Evolutionary conservation across 2,888 invertebrate species (phyloP), one percentile per base, ranked within the genome.

Genomic region (Mimumesa dahlbomi): DNA sequence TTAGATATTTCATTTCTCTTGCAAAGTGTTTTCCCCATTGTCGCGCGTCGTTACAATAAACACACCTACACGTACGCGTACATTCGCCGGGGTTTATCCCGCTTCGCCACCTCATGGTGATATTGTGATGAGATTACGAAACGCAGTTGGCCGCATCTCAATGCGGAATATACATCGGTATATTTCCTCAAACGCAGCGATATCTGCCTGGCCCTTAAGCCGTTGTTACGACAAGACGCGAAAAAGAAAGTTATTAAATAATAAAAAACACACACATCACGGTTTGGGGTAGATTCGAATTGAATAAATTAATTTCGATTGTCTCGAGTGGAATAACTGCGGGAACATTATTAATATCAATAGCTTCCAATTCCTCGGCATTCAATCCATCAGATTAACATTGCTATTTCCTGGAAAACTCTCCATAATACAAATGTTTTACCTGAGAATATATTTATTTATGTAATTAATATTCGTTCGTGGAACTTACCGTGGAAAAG

Each of bases 121-220:
- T 90, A 91, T 91, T 91, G 90, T 93, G 93, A 94, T 93, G 93
- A 91, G 94, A 93, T 94, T 94, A 94, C 91, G 85, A 89, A 91
- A 90, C 91, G 92, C 93, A 93, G 91, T 91, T 93, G 92, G 91
- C 89, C 92, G 92, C 91, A 82, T 90, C 90, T 90, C 91, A 92
- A 93, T 93, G 89, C 88, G 75, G 73, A 76, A 82, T 81, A 71
- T 76, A 77, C 68, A 75, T 76, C 58, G 73, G 54, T 66, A 70
- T 83, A 82, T 81, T 83, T 75, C 79, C 82, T 77, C 73, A 72
- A 71, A 75, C 69, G 49, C 74, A 63, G 54, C 70, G 63, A 54
- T 66, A 68, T 59, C 57, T 65, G 63, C 25, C 46, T 63, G 54
- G 58, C 57, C 59, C 66, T 77, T 79, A 79, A 81, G 77, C 79